Evolutionary conservation across 1,140 invertebrate genomes (phyloP), one percentile per base, ranked within the genome.

Genomic region (Penaeus chinensis): DNA sequence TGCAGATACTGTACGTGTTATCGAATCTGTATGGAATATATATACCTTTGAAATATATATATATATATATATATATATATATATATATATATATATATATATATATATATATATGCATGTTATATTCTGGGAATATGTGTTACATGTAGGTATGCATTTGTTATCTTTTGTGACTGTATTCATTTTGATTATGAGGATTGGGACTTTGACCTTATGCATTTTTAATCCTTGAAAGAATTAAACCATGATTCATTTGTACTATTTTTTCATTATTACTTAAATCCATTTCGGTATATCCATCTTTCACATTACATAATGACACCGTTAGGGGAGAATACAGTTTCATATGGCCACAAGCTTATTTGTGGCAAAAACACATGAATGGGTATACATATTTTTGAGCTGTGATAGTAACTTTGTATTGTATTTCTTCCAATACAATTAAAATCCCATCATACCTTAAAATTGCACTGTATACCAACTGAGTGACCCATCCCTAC

Each of bases 401-500:
- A 42, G 37, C 7, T 16, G 11, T 54, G 54, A 13, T 54, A 16
- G 10, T 54, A 11, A 54, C 16, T 11, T 54, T 54, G 54, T 54
- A 10, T 11, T 13, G 2, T 54, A 54, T 16, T 54, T 54, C 16
- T 54, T 54, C 54, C 4, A 54, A 11, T 13, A 71, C 66, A 71
- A 71, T 22, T 2, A 19, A 71, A 32, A 71, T 71, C 10, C 32
- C 32, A 71, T 10, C 16, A 13, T 71, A 66, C 22, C 24, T 11
- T 19, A 10, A 47, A 24, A 22, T 10, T 32, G 65, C 24, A 76
- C 42, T 78, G 54, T 62, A 32, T 24, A 10, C 77, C 60, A 27
- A n/a, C n/a, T 54, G 0, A n/a, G 20, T 85, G 4, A 66, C 47
- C 66, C 27, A 42, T 89, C 84, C 89, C 92, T 93, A 78, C 92